Conservation (phyloP, 2,113 vertebrate species). For the Rattus rattus region DNA sequence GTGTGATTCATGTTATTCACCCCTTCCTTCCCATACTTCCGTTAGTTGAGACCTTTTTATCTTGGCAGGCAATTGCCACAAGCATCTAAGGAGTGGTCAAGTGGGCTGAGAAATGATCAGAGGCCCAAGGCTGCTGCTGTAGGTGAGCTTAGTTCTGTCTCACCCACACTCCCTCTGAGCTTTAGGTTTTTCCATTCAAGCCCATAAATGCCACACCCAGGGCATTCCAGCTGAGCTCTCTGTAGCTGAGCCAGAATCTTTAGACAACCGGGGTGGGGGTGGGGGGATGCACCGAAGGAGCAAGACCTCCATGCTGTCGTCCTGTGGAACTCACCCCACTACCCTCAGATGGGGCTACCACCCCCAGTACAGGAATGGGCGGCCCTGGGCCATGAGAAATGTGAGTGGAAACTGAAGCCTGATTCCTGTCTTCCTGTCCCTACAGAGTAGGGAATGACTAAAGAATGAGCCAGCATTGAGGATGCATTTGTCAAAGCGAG, state of each 20-base stretch:
- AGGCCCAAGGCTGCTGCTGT: neutral
- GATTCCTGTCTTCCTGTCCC: neutral
- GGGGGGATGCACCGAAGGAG: constrained; percentile 71
- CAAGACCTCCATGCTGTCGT: constrained; percentile 46
- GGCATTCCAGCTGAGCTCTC: constrained; percentile 69
- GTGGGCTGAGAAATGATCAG: constrained; percentile 31
- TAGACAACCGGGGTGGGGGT: constrained; percentile 25
- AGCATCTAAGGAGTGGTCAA: constrained; percentile 13
- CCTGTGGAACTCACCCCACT: neutral
- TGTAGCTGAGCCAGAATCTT: constrained; percentile 65
- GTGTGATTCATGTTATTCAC: neutral
- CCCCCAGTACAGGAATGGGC: neutral
- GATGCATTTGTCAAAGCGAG: neutral
- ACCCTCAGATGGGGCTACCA: neutral
- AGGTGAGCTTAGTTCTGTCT: constrained; percentile 11
- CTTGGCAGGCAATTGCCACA: constrained; percentile 26
- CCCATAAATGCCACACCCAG: constrained; percentile 38
- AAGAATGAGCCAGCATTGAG: constrained; percentile 53
- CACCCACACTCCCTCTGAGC: constrained; percentile 1
- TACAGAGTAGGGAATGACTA: neutral
- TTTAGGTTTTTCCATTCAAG: constrained; percentile 61
- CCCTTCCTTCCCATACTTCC: neutral
- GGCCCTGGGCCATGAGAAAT: neutral
- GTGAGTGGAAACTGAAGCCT: neutral
- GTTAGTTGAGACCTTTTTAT: constrained; percentile 39